Percentiles rank a stretch among this genome's conserved stretches.
Conservation (phyloP, 2,888 invertebrate genomes). For the Scaptomyza cyrtandrae region DNA sequence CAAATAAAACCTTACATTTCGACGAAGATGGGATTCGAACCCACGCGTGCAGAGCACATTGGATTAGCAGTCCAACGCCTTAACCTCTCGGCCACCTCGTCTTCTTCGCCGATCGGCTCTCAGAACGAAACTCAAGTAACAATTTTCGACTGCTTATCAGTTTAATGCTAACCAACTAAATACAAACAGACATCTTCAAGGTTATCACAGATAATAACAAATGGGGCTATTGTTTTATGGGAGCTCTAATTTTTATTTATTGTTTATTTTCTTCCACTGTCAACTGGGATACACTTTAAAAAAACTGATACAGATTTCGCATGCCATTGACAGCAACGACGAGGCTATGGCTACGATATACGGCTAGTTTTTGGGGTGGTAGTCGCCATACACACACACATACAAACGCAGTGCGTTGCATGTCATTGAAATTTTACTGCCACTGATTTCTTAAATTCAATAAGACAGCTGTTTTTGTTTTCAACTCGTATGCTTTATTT, state of each 20-base stretch:
- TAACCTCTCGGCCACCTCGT: slow-evolving; percentile 94
- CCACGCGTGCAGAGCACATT: slow-evolving; percentile 94
- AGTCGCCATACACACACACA: slow-evolving; percentile 20
- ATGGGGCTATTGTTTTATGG: no score
- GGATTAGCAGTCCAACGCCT: slow-evolving; percentile 94
- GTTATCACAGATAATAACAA: no score
- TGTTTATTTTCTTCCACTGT: background rate
- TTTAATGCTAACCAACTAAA: background rate
- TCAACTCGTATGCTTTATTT: slow-evolving; percentile 20
- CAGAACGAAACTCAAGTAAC: slow-evolving; percentile 6
- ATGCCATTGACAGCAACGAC: background rate
- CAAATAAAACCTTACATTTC: slow-evolving; percentile 55
- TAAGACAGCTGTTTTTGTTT: slow-evolving; percentile 22
- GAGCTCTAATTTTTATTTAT: background rate
- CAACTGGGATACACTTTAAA: background rate
- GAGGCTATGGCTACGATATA: no score
- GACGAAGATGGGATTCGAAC: slow-evolving; percentile 94
- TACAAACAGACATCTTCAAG: no score
- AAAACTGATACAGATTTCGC: background rate
- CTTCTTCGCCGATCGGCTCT: background rate
- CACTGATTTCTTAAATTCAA: slow-evolving; percentile 49
- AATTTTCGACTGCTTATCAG: slow-evolving; percentile 29
- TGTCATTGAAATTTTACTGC: slow-evolving; percentile 35
- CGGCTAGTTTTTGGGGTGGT: background rate
- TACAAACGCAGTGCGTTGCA: slow-evolving; percentile 21